Percentiles rank a stretch among this genome's conserved stretches.
These are phyloP conservation scores for Anas platyrhynchos DNA, from an alignment of 2,113 vertebrate species.

Conservation along the genomic window DNA sequence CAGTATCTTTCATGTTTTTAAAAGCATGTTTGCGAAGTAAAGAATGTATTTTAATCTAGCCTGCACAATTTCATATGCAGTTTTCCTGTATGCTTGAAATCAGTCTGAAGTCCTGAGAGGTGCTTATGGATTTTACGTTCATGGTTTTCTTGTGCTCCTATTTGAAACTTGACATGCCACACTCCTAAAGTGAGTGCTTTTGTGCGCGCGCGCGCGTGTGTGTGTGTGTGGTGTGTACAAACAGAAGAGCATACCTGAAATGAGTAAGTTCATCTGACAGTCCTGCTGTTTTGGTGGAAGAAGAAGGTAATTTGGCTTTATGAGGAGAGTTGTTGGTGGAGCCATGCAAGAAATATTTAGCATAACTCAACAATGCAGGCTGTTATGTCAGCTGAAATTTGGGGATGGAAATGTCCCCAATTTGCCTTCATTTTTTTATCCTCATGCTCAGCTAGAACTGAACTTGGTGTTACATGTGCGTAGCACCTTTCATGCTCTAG, in stretches of 20 bases:
- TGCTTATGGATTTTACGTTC: neutral
- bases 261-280: neutral
- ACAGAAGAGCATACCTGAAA: neutral
- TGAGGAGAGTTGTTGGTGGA: neutral
- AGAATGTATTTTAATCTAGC: neutral
- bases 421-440: slow-evolving; percentile 8
- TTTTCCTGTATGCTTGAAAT: slow-evolving; percentile 53
- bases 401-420: neutral
- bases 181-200: neutral
- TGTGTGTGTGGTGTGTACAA: neutral
- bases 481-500: neutral
- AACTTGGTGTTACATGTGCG: neutral
- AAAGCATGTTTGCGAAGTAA: neutral
- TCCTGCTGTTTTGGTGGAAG: neutral
- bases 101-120: neutral
- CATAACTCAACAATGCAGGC: neutral
- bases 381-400: neutral
- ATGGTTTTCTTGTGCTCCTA: neutral
- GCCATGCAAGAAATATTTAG: neutral
- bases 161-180: neutral
- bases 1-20: neutral
- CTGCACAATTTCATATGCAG: neutral
- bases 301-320: neutral
- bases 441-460: neutral
- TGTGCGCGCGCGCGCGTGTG: no score